Conservation (phyloP, 2,888 invertebrate genomes). For the Chesias legatella region DNA sequence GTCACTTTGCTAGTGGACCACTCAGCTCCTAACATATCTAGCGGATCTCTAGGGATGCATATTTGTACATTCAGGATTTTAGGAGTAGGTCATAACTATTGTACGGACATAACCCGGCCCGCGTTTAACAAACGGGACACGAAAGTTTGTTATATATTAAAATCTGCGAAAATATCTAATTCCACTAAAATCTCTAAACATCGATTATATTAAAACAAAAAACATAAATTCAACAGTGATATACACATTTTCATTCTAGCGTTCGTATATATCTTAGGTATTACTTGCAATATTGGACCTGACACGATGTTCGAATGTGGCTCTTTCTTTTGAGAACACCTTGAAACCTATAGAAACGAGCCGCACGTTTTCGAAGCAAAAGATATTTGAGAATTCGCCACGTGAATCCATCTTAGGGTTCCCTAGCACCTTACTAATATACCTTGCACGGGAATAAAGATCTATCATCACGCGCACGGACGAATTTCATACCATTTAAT, state of each 20-base stretch:
- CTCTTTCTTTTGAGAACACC: constrained; percentile 20
- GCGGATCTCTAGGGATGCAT: constrained; percentile 52
- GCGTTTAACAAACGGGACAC: neutral
- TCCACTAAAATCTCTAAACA: constrained; percentile 58
- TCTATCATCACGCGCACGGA: constrained; percentile 39
- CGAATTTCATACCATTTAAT: constrained; percentile 56
- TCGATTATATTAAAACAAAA: constrained; percentile 60
- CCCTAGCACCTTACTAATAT: constrained; percentile 45
- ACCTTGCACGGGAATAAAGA: constrained; percentile 28
- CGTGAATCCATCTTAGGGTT: constrained; percentile 31
- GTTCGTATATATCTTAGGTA: constrained; percentile 52
- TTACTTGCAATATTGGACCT: constrained; percentile 31
- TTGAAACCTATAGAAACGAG: constrained; percentile 26
- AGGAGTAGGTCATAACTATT: constrained; percentile 48
- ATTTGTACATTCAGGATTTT: constrained; percentile 75
- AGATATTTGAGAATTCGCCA: constrained; percentile 34
- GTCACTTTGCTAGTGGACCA: constrained; percentile 37
- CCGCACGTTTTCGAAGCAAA: constrained; percentile 20
- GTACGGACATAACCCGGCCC: constrained; percentile 20
- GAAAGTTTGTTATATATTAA: constrained; percentile 12
- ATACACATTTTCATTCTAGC: constrained; percentile 56
- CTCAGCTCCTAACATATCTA: constrained; percentile 52
- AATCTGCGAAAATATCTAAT: constrained; percentile 32
- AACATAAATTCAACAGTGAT: constrained; percentile 44
- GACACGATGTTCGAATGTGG: constrained; percentile 22